Base-by-base conservation (phyloP, 2,797 vertebrate species). In the Chanos chanos region DNA sequence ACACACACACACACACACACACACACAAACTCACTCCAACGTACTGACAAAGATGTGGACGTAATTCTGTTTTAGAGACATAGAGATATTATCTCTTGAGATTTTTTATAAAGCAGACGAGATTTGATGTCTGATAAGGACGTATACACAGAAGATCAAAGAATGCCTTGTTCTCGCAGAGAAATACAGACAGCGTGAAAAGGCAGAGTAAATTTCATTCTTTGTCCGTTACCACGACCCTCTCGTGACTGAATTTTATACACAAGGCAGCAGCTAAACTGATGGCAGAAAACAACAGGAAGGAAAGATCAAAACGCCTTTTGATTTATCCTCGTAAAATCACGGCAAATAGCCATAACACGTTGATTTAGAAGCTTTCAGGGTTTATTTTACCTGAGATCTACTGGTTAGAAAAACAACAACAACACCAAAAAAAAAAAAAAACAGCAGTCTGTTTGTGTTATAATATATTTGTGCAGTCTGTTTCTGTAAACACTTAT, bases 141-240 rank as follows among this genome's bases (percentile, higher is more conserved):
- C 85, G 81, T 68, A 63, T 68, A 73, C 76, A 74, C 84, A 85
- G 68, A 71, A 86, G 80, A 86, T 89, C 86, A 72, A 75, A 70
- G 75, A 52, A 54, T 65, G 9, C 48, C 62, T 74, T 74, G 72
- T 77, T 70, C 75, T 70, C 53, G 47, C 60, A 54, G 52, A 44
- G 66, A 66, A 65, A 64, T 34, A 74, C 28, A 57, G 36, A 52
- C 40, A 36, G 47, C 45, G 40, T 61, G 54, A 67, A 74, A 68
- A 68, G 64, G 68, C 52, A 47, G 21, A 68, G 65, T 71, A 71
- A 43, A 52, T 66, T 60, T 73, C 71, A 71, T 73, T 76, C 74
- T 71, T 60, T 65, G 40, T 53, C 64, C 66, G 68, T 71, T 73
- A 73, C 56, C n/a, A n/a, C n/a, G n/a, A 52, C 45, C 19, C 48